Evolutionary conservation across 2,113 vertebrate genomes (phyloP), one percentile per base, ranked within the genome.

Genomic region (Colius striatus): DNA sequence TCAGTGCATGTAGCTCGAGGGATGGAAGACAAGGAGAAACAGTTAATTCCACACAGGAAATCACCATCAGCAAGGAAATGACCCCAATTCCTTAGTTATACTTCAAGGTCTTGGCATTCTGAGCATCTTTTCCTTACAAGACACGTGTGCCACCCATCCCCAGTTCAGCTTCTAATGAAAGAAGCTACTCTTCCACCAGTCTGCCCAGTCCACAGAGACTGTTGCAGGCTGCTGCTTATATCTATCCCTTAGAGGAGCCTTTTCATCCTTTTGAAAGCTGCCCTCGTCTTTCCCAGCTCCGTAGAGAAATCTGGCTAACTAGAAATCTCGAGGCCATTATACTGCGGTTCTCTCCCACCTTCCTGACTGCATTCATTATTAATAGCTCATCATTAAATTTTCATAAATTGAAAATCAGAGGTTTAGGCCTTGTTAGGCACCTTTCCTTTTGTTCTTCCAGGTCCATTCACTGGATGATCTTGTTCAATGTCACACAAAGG

Each of bases 1-100:
- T 60, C 32, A 34, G 30, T 13, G 32, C 0, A 2, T 8, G 0
- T 11, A 17, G n/a, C 0, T 0, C 0, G 0, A 41, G n/a, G 32
- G 18, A 57, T 17, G 12, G 53, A n/a, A 91, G 48, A 50, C 1
- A 4, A 11, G 41, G 19, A 83, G 71, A 20, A 53, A 47, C 41
- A 62, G n/a, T 76, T 85, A 38, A 71, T 38, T 72, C 79, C 87
- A 41, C 87, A 55, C 26, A 77, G 72, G 63, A 85, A 87, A 71
- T 74, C 62, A 27, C 74, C 21, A 3, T 27, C 30, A 16, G 58
- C 1, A 1, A 70, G 67, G 70, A 91, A 87, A 27, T 22, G 2
- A 92, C 51, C 51, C 63, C 51, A 48, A 11, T 62, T 83, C 71
- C 30, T 82, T 54, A 34, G 1, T 34, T 78, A 9, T 3, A n/a